Conservation (phyloP, 1,140 invertebrate genomes). For the Popillia japonica region DNA sequence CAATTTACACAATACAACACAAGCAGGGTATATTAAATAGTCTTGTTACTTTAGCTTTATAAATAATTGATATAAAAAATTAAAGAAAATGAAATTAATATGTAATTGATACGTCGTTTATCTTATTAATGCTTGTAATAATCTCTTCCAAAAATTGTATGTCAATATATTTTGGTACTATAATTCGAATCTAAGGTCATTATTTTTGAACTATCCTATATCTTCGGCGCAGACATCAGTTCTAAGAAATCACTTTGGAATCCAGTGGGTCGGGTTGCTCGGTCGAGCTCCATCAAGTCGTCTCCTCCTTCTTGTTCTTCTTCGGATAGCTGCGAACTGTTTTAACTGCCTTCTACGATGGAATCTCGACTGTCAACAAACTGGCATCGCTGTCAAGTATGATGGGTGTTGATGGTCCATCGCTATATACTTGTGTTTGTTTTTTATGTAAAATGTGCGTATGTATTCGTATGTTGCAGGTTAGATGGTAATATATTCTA, state of each 20-base stretch:
- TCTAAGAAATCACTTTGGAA: conserved; percentile 24
- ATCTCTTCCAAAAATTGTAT: background rate
- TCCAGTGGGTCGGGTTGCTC: conserved; percentile 36
- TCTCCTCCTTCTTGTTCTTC: conserved; percentile 24
- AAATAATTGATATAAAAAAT: too few species aligned
- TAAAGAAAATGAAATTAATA: too few species aligned
- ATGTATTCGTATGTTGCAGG: too few species aligned
- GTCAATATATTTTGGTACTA: background rate
- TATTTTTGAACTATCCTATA: conserved; percentile 1
- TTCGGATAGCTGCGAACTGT: conserved; percentile 16
- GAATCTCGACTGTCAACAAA: conserved; percentile 19
- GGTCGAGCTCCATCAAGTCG: conserved; percentile 28
- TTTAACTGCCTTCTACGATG: conserved; percentile 30
- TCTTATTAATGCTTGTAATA: too few species aligned
- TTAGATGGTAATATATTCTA: too few species aligned
- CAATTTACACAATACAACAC: too few species aligned
- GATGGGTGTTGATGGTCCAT: conserved; percentile 18
- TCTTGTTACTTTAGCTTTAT: too few species aligned
- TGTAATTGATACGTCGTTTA: too few species aligned
- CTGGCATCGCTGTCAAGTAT: conserved; percentile 31
- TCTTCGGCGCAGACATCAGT: background rate
- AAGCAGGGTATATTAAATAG: too few species aligned
- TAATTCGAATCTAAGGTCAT: background rate
- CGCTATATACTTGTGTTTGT: background rate
- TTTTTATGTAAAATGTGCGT: background rate